Base-by-base conservation (phyloP, 1,140 invertebrate genomes). In the Capitella teleta region DNA sequence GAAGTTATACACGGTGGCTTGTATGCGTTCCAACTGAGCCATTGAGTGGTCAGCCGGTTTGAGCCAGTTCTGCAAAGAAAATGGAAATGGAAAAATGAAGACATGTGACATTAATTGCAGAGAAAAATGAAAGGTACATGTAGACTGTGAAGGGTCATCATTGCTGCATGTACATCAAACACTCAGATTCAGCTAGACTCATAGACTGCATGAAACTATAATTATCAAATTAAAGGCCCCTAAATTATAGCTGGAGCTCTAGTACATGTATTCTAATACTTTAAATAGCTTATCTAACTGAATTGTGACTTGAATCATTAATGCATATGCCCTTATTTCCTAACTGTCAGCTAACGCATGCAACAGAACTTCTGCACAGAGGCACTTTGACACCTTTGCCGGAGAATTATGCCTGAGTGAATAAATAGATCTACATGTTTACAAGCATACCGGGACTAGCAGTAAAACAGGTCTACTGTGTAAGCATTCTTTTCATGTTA, bases 61-160 rank as follows among this genome's bases (percentile, higher is more conserved):
- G 10, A 45, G 26, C 43, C 43, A 45, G 16, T 45, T 45, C 43
- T 45, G 23, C 10, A 45, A 18, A 19, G n/a, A 23, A 45, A 5
- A 28, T 8, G 8, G 43, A 26, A 45, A 26, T 24, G 6, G 10
- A 23, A 19, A 43, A 19, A 21, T 43, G n/a, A 16, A 2, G 3
- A n/a, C 16, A 43, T 25, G 24, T 43, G n/a, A 19, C 24, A 25
- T 14, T 42, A 42, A n/a, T 12, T 42, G 10, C 10, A 14, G 19
- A 14, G 10, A 14, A 10, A 42, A 14, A 42, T 42, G 10, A 1
- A 14, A 14, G 12, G 40, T n/a, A 10, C 10, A 12, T 14, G 12
- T 19, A 10, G 40, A 42, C 19, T 14, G 19, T 19, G 12, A 1
- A 1, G 19, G 12, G 12, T 14, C 12, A 14, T 42, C 14, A 34